Evolutionary conservation across 2,797 vertebrate genomes (phyloP), one percentile per base, ranked within the genome.

Genomic region (Acanthurus tractus): DNA sequence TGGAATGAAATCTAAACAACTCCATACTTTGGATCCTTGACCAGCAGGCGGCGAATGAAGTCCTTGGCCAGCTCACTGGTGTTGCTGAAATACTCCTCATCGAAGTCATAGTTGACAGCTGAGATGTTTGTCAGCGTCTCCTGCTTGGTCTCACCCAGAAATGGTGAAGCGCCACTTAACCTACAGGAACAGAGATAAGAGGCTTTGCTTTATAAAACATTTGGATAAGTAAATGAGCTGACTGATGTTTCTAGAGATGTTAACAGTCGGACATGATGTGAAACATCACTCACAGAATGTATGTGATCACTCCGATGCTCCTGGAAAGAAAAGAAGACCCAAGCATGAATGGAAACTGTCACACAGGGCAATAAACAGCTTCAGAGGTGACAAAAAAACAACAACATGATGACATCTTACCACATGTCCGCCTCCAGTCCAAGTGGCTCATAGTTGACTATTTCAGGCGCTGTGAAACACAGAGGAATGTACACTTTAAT

Each of bases 391-490:
- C 58, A 22, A 34, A 36, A 13, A 40, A 36, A 61, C 38, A 48
- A 13, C 62, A 44, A 22, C 42, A 63, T n/a, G 54, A 36, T 70
- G 44, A 56, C 71, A 74, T 85, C 97, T 97, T 88, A 99, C 98
- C 98, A 99, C 98, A 99, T 99, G 90, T 99, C 98, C 0, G 98
- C 97, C 90, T 99, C 98, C 88, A 99, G 92, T n/a, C 98, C 98
- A 65, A 99, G 95, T 0, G 98, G 98, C 52, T 99, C 98, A 0
- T 99, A 99, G 93, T 99, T 99, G 62, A 99, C 98, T 0, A 99
- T 99, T 94, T 99, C 98, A 0, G 98, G 98, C 56, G 98, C 98
- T 99, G 94, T 18, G 61, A 87, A 89, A 55, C 71, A 86, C 46
- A 85, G 66, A 83, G 81, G 55, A 86, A 86, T 46, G 61, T 81